Conservation (phyloP, 2,113 vertebrate genomes). For the Cyanoramphus novaezelandiae region DNA sequence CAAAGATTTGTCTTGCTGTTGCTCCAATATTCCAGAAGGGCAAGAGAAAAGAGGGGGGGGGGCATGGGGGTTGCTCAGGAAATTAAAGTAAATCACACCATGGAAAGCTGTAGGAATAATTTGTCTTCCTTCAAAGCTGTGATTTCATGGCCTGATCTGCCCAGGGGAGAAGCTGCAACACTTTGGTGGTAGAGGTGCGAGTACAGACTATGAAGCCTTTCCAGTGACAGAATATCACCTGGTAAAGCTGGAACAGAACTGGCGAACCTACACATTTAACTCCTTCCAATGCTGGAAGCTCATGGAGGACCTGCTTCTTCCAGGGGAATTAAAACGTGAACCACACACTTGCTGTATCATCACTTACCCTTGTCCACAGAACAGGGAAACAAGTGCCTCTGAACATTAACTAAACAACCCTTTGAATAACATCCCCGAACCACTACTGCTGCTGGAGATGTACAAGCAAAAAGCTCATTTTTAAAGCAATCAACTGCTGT, state of each 20-base stretch:
- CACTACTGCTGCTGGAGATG: not conserved
- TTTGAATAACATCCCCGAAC: not conserved
- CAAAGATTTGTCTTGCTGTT: not conserved
- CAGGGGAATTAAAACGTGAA: not conserved
- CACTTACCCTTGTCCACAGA: not conserved
- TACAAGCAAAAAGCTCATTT: not conserved
- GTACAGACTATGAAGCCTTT: not conserved
- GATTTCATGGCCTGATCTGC: conserved; percentile 13
- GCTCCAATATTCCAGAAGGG: not conserved
- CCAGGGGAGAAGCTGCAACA: conserved; percentile 23
- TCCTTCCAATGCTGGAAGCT: not conserved
- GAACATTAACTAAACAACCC: not conserved
- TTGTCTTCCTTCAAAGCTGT: not conserved
- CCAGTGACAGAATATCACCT: not conserved
- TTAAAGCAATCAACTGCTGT: not conserved
- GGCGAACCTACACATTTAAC: not conserved
- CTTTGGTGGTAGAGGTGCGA: conserved; percentile 3
- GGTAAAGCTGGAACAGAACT: not conserved
- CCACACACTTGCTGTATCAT: no score
- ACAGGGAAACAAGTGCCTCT: not conserved
- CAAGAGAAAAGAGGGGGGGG: not conserved
- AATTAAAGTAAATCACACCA: not conserved
- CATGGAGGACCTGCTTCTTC: not conserved
- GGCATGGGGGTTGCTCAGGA: not conserved
- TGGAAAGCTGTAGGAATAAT: not conserved